phyloP scores from a whole-genome alignment of 2,797 vertebrate species.

The Periparus ater region DNA sequence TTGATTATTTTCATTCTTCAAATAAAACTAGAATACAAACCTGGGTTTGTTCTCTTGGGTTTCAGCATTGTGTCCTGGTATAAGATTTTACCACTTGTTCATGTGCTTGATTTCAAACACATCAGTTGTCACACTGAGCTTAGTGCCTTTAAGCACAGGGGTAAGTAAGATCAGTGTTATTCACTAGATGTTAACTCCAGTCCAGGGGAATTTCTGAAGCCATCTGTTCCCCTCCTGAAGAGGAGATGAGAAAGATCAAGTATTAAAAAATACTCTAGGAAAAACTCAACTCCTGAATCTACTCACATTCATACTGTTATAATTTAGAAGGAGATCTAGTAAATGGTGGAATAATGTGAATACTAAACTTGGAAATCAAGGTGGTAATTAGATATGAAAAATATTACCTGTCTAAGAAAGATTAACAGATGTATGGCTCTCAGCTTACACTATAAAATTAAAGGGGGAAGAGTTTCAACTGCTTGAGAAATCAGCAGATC shows the following conservation, averaged over 20 bases:
- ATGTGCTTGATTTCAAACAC: background rate
- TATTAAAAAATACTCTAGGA: background rate
- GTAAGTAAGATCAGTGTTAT: background rate
- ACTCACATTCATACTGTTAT: background rate
- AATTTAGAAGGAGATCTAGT: background rate
- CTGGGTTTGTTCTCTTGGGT: background rate
- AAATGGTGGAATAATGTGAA: background rate
- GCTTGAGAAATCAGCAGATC: background rate
- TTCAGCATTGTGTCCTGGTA: background rate
- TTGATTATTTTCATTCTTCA: background rate
- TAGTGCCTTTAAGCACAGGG: background rate
- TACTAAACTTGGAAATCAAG: background rate
- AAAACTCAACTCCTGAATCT: background rate
- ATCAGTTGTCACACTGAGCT: background rate
- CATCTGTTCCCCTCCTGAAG: background rate
- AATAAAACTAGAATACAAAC: background rate
- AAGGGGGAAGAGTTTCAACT: background rate
- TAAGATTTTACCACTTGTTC: background rate
- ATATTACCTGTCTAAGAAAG: background rate
- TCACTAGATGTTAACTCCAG: rapidly evolving
- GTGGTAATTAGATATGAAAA: background rate
- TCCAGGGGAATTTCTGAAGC: background rate
- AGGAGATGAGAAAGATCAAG: background rate
- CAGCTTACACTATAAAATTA: background rate
- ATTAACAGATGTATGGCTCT: background rate